These are phyloP conservation scores for Schrankia costaestrigalis DNA, from an alignment of 2,888 invertebrate species.

Conservation along the genomic window DNA sequence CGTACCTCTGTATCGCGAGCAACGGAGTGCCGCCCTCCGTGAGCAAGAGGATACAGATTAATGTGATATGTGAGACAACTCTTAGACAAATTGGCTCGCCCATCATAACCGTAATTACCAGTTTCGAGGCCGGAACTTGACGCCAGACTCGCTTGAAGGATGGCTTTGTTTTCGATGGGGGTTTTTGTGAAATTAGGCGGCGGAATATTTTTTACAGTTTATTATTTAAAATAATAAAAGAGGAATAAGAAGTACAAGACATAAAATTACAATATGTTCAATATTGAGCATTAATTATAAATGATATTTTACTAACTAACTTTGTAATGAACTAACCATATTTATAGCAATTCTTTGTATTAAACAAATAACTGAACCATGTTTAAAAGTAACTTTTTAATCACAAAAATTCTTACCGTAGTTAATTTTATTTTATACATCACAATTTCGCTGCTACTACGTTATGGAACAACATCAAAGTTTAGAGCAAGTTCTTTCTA, in stretches of 20 bases:
- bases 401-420: too few relatives aligned
- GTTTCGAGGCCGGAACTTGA: conserved; percentile 8
- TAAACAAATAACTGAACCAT: too few relatives aligned
- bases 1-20: conserved; percentile 83
- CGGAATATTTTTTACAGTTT: background rate
- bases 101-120: conserved; percentile 19
- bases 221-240: conserved; percentile 1
- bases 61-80: conserved; percentile 70
- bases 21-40: conserved; percentile 81
- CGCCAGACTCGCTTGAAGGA: conserved; percentile 1
- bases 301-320: too few relatives aligned
- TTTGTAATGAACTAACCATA: too few relatives aligned
- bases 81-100: conserved; percentile 22
- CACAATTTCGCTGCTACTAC: too few relatives aligned
- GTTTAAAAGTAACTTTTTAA: too few relatives aligned
- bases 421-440: too few relatives aligned
- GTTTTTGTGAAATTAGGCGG: conserved; percentile 1
- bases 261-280: too few relatives aligned
- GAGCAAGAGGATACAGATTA: conserved; percentile 70
- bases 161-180: conserved; percentile 1
- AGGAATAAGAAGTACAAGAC: too few relatives aligned
- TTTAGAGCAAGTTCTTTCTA: conserved; percentile 3
- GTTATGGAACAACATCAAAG: too few relatives aligned
- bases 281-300: too few relatives aligned
- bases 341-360: too few relatives aligned